These are phyloP conservation scores for Rhea pennata DNA, from an alignment of 2,113 vertebrate species.

Conservation along the genomic window DNA sequence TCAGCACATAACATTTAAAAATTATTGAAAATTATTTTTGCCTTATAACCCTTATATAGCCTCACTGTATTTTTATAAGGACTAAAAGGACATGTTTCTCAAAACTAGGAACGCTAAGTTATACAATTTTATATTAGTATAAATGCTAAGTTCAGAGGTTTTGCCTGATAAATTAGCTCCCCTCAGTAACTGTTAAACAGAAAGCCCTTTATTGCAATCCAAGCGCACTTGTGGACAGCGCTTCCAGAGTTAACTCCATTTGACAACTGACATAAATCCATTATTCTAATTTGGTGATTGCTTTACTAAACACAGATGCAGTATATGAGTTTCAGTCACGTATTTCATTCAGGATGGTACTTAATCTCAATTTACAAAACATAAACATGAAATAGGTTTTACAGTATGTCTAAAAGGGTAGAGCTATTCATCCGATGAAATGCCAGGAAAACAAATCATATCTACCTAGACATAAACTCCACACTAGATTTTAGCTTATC, in stretches of 20 bases:
- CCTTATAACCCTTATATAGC: constrained; percentile 17
- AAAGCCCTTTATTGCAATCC: constrained; percentile 63
- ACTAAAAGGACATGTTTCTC: constrained; percentile 23
- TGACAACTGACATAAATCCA: constrained; percentile 78
- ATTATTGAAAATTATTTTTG: constrained; percentile 50
- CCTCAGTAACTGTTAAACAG: constrained; percentile 51
- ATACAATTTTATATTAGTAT: background rate
- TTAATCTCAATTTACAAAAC: constrained; percentile 71
- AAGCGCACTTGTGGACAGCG: constrained; percentile 67
- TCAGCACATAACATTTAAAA: background rate
- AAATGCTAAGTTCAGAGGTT: constrained; percentile 55
- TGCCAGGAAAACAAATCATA: constrained; percentile 57
- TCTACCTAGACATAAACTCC: constrained; percentile 65
- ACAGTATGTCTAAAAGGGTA: constrained; percentile 21
- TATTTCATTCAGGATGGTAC: constrained; percentile 72
- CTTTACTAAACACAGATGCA: constrained; percentile 68
- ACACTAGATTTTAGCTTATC: constrained; percentile 15
- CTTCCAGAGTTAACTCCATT: constrained; percentile 78
- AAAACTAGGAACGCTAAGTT: constrained; percentile 10
- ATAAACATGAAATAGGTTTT: constrained; percentile 64
- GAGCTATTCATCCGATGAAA: constrained; percentile 43
- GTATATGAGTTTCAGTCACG: constrained; percentile 70
- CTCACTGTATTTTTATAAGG: background rate
- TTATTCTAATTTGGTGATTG: constrained; percentile 69
- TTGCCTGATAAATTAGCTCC: constrained; percentile 56